Conservation (phyloP, 2,113 vertebrate species). For the Phyllopteryx taeniolatus region DNA sequence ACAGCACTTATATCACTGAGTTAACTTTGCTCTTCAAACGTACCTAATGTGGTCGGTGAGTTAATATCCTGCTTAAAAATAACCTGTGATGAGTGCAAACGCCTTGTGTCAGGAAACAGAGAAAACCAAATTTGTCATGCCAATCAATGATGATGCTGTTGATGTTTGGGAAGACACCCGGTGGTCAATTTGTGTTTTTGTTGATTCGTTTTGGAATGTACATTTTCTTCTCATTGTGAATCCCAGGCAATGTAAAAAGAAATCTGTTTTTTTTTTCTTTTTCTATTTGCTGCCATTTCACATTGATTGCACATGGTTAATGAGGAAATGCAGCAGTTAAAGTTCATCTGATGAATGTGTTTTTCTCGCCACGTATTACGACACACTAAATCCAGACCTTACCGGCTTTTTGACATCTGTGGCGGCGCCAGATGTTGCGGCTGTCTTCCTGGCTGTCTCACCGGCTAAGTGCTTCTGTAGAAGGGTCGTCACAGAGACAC, state of each 20-base stretch:
- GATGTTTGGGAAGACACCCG: conserved; percentile 4
- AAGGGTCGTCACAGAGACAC: conserved; percentile 59
- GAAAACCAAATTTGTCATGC: conserved; percentile 30
- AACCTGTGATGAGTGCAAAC: neutral
- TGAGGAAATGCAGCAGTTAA: conserved; percentile 44
- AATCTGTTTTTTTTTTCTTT: conserved; percentile 30
- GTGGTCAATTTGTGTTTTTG: conserved; percentile 48
- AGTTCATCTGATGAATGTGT: conserved; percentile 30
- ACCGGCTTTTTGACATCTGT: conserved; percentile 54
- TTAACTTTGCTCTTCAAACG: neutral
- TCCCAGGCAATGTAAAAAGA: conserved; percentile 24
- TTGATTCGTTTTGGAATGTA: conserved; percentile 1
- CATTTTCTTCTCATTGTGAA: conserved; percentile 18
- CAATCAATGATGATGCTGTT: neutral
- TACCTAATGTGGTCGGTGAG: neutral
- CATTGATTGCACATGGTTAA: conserved; percentile 64
- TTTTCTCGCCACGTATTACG: conserved; percentile 45
- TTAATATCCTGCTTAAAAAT: neutral
- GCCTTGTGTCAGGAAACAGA: neutral
- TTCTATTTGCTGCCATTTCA: conserved; percentile 53
- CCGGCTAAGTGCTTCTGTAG: conserved; percentile 43
- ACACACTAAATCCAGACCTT: conserved; percentile 36
- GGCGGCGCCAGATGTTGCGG: conserved; percentile 56
- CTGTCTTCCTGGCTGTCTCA: conserved; percentile 44
- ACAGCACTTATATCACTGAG: no score